Evolutionary conservation across 2,113 vertebrate genomes (phyloP).

Genomic region (Synchiropus splendidus): DNA sequence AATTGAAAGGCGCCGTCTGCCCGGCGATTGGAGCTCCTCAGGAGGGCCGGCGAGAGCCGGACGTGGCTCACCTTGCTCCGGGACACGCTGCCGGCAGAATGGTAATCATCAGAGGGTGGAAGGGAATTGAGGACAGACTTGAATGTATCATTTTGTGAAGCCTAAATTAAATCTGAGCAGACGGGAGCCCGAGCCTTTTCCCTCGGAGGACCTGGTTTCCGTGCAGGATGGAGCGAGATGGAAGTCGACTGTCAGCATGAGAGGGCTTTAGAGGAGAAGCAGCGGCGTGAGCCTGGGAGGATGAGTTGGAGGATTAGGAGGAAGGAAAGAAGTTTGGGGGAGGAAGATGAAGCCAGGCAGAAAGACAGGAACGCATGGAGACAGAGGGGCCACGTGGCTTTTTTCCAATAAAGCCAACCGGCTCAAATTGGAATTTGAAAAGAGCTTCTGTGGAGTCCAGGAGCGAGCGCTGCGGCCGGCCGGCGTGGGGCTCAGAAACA

Average conservation of each 20-base stretch:
- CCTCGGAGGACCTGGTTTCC: conserved; percentile 32
- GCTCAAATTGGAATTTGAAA: too few relatives aligned
- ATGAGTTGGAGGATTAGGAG: conserved; percentile 41
- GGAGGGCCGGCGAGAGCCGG: conserved; percentile 5
- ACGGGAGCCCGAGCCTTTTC: conserved; percentile 13
- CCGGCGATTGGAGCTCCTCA: conserved; percentile 5
- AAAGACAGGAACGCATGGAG: conserved; percentile 1
- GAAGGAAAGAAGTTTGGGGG: conserved; percentile 13
- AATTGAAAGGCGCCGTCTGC: conserved; percentile 1
- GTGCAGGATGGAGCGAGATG: conserved; percentile 6
- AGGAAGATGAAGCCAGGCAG: conserved; percentile 19
- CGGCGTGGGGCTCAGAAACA: too few relatives aligned
- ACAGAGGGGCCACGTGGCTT: too few relatives aligned
- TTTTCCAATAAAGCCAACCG: too few relatives aligned
- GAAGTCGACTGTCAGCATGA: conserved; percentile 33
- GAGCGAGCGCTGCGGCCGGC: too few relatives aligned
- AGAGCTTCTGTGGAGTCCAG: too few relatives aligned
- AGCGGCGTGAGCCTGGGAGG: conserved; percentile 36
- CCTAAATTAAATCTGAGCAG: conserved; percentile 46
- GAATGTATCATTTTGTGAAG: conserved; percentile 35
- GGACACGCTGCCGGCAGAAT: conserved; percentile 20
- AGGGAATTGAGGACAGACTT: conserved; percentile 29
- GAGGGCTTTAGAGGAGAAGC: conserved; percentile 29
- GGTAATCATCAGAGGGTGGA: conserved; percentile 28
- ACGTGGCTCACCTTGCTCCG: conserved; percentile 29